These are phyloP conservation scores for Lamellibrachia satsuma DNA, from an alignment of 2,888 invertebrate species.

Conservation along the genomic window DNA sequence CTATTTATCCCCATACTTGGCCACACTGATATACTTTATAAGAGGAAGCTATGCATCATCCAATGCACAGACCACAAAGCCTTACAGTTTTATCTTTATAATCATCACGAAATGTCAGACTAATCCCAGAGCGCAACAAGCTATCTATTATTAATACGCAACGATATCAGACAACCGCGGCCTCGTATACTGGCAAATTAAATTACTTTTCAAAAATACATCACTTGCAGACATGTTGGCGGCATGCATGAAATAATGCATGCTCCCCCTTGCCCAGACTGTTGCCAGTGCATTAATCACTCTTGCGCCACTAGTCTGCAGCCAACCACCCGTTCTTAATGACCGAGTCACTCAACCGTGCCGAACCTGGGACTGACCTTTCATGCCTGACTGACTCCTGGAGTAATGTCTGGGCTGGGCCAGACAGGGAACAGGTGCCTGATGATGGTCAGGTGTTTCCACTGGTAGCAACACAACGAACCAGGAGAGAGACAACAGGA, in stretches of 20 bases:
- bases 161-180: neutral
- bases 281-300: neutral
- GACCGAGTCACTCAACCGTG: neutral
- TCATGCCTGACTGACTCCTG: neutral
- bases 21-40: neutral
- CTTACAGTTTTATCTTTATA: neutral
- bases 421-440: neutral
- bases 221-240: neutral
- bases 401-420: neutral
- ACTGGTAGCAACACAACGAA: neutral
- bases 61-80: neutral
- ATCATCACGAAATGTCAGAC: neutral
- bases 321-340: neutral
- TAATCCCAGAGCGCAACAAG: neutral
- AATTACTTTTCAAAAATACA: slow-evolving; percentile 17
- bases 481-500: neutral
- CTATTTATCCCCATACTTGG: neutral
- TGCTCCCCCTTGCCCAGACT: neutral
- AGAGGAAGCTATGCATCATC: neutral
- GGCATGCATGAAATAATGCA: neutral
- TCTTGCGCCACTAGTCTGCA: neutral
- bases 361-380: neutral
- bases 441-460: neutral
- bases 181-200: slow-evolving; percentile 8
- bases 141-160: slow-evolving; percentile 3